phyloP scores from a whole-genome alignment of 2,113 vertebrate genomes.

The Fulmarus glacialis region DNA sequence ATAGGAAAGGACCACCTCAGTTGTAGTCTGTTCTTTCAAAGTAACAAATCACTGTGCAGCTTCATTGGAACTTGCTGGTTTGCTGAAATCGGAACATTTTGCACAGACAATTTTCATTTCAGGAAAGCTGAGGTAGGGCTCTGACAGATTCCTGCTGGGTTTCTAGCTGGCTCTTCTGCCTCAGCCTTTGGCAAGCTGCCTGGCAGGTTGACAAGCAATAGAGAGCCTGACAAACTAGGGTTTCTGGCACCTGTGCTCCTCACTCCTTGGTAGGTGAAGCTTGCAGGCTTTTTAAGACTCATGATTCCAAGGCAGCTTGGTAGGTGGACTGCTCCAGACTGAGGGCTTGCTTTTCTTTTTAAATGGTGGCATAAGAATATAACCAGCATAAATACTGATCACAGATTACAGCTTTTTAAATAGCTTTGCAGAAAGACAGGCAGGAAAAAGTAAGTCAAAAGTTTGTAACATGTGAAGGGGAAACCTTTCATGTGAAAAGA shows the following conservation, averaged over 20 bases:
- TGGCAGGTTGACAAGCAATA: slow-evolving; percentile 1
- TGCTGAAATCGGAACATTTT: background rate
- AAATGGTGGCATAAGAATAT: background rate
- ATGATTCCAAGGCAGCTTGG: background rate
- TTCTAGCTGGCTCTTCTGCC: background rate
- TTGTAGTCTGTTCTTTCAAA: rapidly evolving
- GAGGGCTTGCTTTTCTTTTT: background rate
- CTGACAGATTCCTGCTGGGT: background rate
- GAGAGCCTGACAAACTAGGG: background rate
- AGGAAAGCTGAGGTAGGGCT: background rate
- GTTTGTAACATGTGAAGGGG: background rate
- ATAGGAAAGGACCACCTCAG: background rate
- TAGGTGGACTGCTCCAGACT: background rate
- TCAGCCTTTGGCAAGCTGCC: slow-evolving; percentile 6
- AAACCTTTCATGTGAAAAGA: background rate
- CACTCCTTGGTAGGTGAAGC: background rate
- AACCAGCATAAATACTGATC: background rate
- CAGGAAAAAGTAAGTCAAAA: background rate
- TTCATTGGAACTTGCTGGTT: background rate
- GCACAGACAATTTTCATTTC: background rate
- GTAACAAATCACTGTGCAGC: background rate
- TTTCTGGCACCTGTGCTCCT: background rate
- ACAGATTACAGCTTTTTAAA: background rate
- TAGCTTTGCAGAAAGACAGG: background rate
- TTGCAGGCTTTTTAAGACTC: background rate